These are phyloP conservation scores for Huso huso DNA, from an alignment of 2,797 vertebrate species.

Conservation along the genomic window DNA sequence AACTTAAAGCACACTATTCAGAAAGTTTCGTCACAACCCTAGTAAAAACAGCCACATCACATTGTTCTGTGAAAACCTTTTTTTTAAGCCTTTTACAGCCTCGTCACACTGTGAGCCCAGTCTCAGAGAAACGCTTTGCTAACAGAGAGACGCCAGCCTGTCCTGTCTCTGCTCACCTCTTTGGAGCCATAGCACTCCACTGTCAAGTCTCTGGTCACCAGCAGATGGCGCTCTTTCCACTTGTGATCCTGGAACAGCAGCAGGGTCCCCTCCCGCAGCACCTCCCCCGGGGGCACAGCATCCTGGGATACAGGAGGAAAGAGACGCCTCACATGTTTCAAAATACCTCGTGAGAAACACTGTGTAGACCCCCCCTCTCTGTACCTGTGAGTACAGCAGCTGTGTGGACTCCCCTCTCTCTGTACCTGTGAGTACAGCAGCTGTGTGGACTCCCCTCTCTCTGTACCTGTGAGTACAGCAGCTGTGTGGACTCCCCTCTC, in stretches of 20 bases:
- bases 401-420: not conserved
- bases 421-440: constrained; percentile 25
- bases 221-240: constrained; percentile 40
- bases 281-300: constrained; percentile 21
- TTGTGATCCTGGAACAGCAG: constrained; percentile 16
- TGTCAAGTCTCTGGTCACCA: constrained; percentile 32
- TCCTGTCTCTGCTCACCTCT: constrained; percentile 29
- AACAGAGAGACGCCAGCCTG: too few species aligned
- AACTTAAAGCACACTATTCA: too few species aligned
- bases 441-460: too few species aligned
- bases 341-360: not conserved
- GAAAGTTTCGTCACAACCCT: too few species aligned
- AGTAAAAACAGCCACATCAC: too few species aligned
- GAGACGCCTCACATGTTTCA: not conserved
- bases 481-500: not conserved
- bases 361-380: not conserved
- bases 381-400: constrained; percentile 23
- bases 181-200: constrained; percentile 33
- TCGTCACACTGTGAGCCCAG: too few species aligned
- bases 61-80: too few species aligned
- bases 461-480: not conserved
- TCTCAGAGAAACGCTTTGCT: too few species aligned
- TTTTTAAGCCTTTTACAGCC: too few species aligned
- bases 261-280: constrained; percentile 33
- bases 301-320: constrained; percentile 9